Percentiles rank a stretch among this genome's conserved stretches.
Conservation (phyloP, 2,888 invertebrate genomes). For the Papilio elwesi region DNA sequence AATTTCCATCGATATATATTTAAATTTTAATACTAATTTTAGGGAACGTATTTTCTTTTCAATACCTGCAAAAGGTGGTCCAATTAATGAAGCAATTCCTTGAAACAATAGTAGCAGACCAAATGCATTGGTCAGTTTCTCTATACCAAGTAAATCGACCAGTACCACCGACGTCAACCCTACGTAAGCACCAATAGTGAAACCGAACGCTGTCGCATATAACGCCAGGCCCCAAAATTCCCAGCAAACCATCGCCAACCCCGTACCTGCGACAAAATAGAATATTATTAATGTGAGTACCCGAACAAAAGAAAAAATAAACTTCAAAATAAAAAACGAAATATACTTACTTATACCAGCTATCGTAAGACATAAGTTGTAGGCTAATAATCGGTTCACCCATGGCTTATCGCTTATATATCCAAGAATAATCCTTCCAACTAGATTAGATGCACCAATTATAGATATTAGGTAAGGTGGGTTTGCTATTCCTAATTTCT, state of each 20-base stretch:
- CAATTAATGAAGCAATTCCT: slow-evolving; percentile 95
- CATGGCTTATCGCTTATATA: slow-evolving; percentile 94
- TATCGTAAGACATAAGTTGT: slow-evolving; percentile 93
- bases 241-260: slow-evolving; percentile 89
- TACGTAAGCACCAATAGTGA: slow-evolving; percentile 97
- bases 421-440: slow-evolving; percentile 95
- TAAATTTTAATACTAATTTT: neutral
- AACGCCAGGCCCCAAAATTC: slow-evolving; percentile 89
- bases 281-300: neutral
- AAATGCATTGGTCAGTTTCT: slow-evolving; percentile 97
- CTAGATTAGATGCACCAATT: slow-evolving; percentile 94
- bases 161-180: slow-evolving; percentile 98
- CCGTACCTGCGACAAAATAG: slow-evolving; percentile 86
- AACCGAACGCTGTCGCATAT: slow-evolving; percentile 93
- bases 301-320: neutral
- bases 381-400: slow-evolving; percentile 95
- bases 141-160: slow-evolving; percentile 96
- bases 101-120: slow-evolving; percentile 96
- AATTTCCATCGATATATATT: neutral
- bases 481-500: slow-evolving; percentile 84
- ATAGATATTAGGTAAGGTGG: slow-evolving; percentile 90
- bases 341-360: slow-evolving; percentile 92
- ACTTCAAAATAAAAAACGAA: neutral
- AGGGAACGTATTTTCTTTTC: neutral
- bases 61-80: slow-evolving; percentile 96